Conservation (phyloP, 35 echinoderm and acorn worm genomes). For the Lytechinus pictus region DNA sequence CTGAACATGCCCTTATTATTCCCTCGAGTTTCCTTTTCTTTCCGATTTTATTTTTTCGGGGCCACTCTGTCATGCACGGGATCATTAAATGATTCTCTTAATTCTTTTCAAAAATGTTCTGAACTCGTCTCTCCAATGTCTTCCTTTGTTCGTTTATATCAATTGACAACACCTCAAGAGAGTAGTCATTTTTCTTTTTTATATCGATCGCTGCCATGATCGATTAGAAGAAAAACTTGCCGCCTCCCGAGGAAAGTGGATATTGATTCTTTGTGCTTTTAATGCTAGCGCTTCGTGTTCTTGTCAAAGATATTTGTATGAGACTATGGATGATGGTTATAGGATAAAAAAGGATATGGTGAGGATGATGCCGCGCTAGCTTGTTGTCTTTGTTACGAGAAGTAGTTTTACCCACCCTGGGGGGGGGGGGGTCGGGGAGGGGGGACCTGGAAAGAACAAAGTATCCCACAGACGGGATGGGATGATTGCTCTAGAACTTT, state of each 20-base stretch:
- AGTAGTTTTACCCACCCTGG: background rate
- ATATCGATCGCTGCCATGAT: background rate
- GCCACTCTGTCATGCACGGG: background rate
- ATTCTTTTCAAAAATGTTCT: background rate
- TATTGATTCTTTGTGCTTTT: conserved; percentile 18
- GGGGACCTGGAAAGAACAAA: no score
- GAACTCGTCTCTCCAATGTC: background rate
- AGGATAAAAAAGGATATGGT: background rate
- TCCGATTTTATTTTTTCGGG: no score
- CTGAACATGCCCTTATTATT: background rate
- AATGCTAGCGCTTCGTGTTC: background rate
- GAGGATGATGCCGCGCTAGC: background rate
- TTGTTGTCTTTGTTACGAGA: background rate
- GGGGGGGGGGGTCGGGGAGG: background rate
- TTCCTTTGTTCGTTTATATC: background rate
- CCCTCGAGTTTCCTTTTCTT: background rate
- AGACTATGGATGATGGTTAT: background rate
- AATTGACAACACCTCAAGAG: background rate
- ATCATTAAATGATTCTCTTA: background rate
- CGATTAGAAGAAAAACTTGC: background rate
- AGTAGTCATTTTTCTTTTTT: background rate
- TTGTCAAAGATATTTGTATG: background rate
- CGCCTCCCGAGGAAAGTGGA: background rate
- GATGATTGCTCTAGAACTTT: no score
- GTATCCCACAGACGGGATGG: no score